Conservation (phyloP, 2,113 vertebrate species). For the Polypterus senegalus region DNA sequence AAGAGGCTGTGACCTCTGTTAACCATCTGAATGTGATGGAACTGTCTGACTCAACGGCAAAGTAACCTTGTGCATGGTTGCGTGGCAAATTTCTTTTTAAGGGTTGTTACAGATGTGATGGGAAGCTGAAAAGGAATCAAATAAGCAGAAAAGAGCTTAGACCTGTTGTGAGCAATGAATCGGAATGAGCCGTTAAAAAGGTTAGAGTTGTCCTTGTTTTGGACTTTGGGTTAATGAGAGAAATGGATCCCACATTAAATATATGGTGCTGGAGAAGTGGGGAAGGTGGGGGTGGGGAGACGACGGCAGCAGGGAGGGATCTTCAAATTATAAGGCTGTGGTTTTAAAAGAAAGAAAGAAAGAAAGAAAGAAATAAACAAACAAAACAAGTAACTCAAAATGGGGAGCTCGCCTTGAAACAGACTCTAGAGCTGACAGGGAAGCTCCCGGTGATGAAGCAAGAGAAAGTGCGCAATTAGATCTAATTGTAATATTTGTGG, state of each 20-base stretch:
- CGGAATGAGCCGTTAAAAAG: slow-evolving; percentile 70
- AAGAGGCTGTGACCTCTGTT: slow-evolving; percentile 68
- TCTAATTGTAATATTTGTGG: slow-evolving; percentile 60
- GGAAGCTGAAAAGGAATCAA: slow-evolving; percentile 68
- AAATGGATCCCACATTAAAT: slow-evolving; percentile 63
- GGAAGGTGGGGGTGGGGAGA: slow-evolving; percentile 44
- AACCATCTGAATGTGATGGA: slow-evolving; percentile 75
- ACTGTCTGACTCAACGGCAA: slow-evolving; percentile 62
- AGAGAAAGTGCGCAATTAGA: slow-evolving; percentile 52
- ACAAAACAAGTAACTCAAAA: slow-evolving; percentile 31
- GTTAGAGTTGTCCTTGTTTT: slow-evolving; percentile 70
- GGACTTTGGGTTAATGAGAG: slow-evolving; percentile 63
- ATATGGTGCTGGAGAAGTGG: slow-evolving; percentile 45
- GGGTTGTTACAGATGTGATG: slow-evolving; percentile 78
- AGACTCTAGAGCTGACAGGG: slow-evolving; percentile 67
- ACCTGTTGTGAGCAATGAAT: slow-evolving; percentile 75
- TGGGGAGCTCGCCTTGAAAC: slow-evolving; percentile 61
- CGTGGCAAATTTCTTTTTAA: slow-evolving; percentile 65
- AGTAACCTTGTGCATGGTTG: slow-evolving; percentile 70
- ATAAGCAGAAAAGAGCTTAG: slow-evolving; percentile 74
- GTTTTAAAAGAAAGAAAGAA: slow-evolving; percentile 60
- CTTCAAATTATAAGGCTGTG: slow-evolving; percentile 62
- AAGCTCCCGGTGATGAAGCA: slow-evolving; percentile 58
- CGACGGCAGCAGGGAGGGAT: slow-evolving; percentile 53
- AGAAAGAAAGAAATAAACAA: slow-evolving; percentile 11